Conservation (phyloP, 2,797 vertebrate species). For the Rhinoraja longicauda region DNA sequence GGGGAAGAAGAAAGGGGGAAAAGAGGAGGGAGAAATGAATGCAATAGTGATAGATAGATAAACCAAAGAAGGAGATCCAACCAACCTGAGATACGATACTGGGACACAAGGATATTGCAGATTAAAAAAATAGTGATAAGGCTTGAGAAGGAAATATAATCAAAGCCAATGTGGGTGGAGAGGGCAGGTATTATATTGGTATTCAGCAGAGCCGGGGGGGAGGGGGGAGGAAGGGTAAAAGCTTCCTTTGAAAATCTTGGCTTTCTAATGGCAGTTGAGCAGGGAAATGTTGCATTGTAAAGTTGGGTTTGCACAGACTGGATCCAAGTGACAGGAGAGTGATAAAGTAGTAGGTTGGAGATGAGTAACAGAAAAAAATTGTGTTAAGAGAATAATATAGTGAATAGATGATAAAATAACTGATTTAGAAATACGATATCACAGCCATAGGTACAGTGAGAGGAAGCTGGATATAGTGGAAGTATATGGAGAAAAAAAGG, state of each 20-base stretch:
- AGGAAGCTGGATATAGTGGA: background rate
- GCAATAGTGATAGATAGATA: background rate
- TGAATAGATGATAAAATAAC: background rate
- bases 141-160: background rate
- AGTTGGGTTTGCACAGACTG: background rate
- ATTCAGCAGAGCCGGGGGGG: background rate
- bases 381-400: background rate
- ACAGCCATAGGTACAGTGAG: background rate
- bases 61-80: background rate
- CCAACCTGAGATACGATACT: background rate
- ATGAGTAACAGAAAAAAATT: background rate
- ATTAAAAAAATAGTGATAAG: background rate
- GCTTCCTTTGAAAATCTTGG: background rate
- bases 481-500: no score
- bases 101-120: background rate
- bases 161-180: background rate
- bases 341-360: background rate
- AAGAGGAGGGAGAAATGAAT: background rate
- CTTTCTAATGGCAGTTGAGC: background rate
- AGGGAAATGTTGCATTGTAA: background rate
- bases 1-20: background rate
- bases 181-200: background rate
- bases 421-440: background rate
- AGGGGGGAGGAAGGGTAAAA: background rate
- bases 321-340: background rate